Base-by-base conservation (phyloP, 2,113 vertebrate genomes). In the Pampusana beccarii region DNA sequence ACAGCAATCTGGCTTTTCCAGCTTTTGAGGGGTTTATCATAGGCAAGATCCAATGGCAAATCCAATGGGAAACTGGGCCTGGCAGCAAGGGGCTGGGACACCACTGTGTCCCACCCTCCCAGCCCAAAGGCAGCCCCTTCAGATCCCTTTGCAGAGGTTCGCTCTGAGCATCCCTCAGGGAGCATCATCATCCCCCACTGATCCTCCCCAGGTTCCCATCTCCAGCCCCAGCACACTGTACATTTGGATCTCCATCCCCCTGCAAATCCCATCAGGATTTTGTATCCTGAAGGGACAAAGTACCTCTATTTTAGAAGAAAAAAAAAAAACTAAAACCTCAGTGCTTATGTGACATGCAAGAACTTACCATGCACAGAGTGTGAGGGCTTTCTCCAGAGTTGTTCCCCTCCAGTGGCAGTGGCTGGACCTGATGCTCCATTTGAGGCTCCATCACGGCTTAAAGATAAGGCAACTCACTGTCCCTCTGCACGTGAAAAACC, bases 321-420 rank as follows among this genome's bases (percentile, higher is more conserved):
- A n/a, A 11, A n/a, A 11, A 14, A 26, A 46, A 17, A 17, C 8
- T 19, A 24, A 71, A 71, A 50, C 3, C 14, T 62, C 6, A 0
- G 7, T 18, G 77, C 62, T 86, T 36, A 86, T 5, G 0, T 44
- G 69, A 40, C 26, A 57, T 56, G 40, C 42, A 69, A 57, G 62
- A 70, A 15, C 28, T 44, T 9, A 4, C 12, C 62, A 81, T 4
- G 56, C 0, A 0, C 46, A 31, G 20, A 46, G 20, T 2, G 0
- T 1, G 0, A 34, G 58, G 1, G 2, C 61, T 40, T 54, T 23
- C 38, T 54, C 46, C 67, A 48, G 26, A 19, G 42, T 29, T 11
- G 0, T 26, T 53, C 57, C 51, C 58, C 46, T 36, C 64, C 57
- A 16, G 42, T 9, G 11, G 11, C 62, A 33, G 18, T 1, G 1